Evolutionary conservation across 2,888 invertebrate genomes (phyloP), one percentile per base, ranked within the genome.

Genomic region (Pelosia muscerda): DNA sequence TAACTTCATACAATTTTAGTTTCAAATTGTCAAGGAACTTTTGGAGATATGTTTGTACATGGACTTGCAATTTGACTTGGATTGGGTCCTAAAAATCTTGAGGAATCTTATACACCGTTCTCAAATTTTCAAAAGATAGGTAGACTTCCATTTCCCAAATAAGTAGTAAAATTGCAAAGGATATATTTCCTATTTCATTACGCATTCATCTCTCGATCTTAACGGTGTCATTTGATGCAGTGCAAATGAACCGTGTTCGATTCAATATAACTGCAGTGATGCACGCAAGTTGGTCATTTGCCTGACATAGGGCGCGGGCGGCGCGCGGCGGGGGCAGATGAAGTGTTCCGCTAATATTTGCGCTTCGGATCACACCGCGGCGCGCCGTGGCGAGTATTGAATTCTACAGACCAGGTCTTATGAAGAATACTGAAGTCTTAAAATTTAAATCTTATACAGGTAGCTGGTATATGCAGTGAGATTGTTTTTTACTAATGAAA

Each of bases 331-430:
- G 68, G 67, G 71, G 67, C 76, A 78, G 73, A 85, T 86, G 83
- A 84, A 84, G 84, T 65, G 72, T 73, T 76, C 34, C 23, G 70
- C 81, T 75, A 82, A 86, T 84, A 76, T 86, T 86, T 85, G 83
- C 80, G 22, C 63, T 69, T 26, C 73, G 77, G 84, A 80, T 83
- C 72, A 63, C 64, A 66, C 49, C 54, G 63, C 38, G 31, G 15
- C 10, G 54, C 55, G 60, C 65, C 49, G 58, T 25, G 25, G 8
- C 59, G 56, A 57, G 60, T 64, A 54, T 65, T 71, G 61, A 72
- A 65, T 67, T 22, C 61, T 5, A 31, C 56, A 34, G 56, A 23
- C 57, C 56, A 57, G n/a, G 42, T 61, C 49, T 38, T 28, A 6
- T 49, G 49, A 61, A 42, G 26, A 13, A 61, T 26, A 13, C 38